Percentiles rank a stretch among this genome's conserved stretches.
Evolutionary conservation across 1,140 invertebrate species (phyloP).

Genomic region (Drosophila sechellia): DNA sequence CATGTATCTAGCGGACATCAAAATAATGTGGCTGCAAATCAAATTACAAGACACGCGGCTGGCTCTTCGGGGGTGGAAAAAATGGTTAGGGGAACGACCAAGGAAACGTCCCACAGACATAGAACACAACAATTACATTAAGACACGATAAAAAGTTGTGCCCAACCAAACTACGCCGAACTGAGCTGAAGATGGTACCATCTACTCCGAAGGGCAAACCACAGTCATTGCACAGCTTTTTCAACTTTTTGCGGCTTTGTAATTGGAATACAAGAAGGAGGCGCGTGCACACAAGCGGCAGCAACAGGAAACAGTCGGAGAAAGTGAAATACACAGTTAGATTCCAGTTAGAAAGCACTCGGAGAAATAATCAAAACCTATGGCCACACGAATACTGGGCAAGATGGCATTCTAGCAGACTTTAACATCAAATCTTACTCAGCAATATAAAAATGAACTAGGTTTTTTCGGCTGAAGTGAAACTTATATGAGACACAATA

Average conservation of each 20-base stretch:
- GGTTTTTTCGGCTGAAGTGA: too few species aligned
- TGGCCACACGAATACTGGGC: background rate
- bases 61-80: slow-evolving; percentile 10
- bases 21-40: slow-evolving; percentile 82
- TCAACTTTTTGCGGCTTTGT: slow-evolving; percentile 83
- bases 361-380: slow-evolving; percentile 1
- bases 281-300: slow-evolving; percentile 59
- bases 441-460: too few species aligned
- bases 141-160: slow-evolving; percentile 83
- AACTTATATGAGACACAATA: background rate
- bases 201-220: slow-evolving; percentile 30
- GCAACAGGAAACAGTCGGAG: slow-evolving; percentile 70
- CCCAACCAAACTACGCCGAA: slow-evolving; percentile 23
- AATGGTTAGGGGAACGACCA: slow-evolving; percentile 7
- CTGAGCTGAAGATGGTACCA: background rate
- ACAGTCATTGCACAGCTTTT: slow-evolving; percentile 80
- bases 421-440: too few species aligned
- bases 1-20: slow-evolving; percentile 61
- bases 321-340: slow-evolving; percentile 16
- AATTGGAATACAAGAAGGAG: slow-evolving; percentile 74
- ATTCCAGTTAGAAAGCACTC: slow-evolving; percentile 16
- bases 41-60: slow-evolving; percentile 73
- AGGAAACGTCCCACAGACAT: slow-evolving; percentile 31
- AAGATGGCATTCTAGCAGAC: too few species aligned
- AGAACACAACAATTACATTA: slow-evolving; percentile 83